These are phyloP conservation scores for Stegodyphus dumicola DNA, from an alignment of 1,140 invertebrate species.

Conservation along the genomic window DNA sequence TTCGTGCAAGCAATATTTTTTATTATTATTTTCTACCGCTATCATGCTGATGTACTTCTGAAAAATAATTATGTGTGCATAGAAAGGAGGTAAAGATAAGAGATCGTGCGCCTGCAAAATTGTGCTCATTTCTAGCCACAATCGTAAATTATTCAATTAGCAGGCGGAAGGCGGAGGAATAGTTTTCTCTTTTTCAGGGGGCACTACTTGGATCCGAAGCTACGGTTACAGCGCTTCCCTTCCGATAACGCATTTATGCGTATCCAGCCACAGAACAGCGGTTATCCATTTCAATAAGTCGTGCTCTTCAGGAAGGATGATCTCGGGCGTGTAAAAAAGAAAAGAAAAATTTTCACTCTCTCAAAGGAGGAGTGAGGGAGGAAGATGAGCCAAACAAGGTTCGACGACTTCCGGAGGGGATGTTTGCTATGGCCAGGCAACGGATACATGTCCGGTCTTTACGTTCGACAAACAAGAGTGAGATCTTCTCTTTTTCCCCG, in stretches of 20 bases:
- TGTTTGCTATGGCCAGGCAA: constrained; percentile 36
- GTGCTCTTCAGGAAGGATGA: constrained; percentile 45
- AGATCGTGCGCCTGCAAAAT: too few species aligned
- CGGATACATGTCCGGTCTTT: constrained; percentile 39
- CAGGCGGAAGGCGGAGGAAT: constrained; percentile 13
- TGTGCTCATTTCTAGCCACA: too few species aligned
- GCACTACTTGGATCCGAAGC: constrained; percentile 6
- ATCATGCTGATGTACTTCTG: too few species aligned
- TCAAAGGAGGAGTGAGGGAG: not conserved
- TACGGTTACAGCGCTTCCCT: constrained; percentile 36
- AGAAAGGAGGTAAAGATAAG: too few species aligned
- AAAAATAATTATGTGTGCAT: too few species aligned
- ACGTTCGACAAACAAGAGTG: constrained; percentile 34
- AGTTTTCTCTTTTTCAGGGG: not conserved
- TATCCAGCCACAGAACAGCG: not conserved
- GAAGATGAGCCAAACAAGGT: constrained; percentile 36
- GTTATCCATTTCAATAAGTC: not conserved
- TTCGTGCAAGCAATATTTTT: too few species aligned
- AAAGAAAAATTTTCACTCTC: not conserved
- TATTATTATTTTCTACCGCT: too few species aligned
- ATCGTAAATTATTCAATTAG: constrained; percentile 47
- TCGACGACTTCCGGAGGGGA: constrained; percentile 50
- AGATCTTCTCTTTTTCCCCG: not conserved
- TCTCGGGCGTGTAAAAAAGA: constrained; percentile 19
- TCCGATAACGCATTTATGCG: constrained; percentile 26